Evolutionary conservation across 35 echinoderm and acorn worm genomes (phyloP).

Genomic region (Lytechinus variegatus): DNA sequence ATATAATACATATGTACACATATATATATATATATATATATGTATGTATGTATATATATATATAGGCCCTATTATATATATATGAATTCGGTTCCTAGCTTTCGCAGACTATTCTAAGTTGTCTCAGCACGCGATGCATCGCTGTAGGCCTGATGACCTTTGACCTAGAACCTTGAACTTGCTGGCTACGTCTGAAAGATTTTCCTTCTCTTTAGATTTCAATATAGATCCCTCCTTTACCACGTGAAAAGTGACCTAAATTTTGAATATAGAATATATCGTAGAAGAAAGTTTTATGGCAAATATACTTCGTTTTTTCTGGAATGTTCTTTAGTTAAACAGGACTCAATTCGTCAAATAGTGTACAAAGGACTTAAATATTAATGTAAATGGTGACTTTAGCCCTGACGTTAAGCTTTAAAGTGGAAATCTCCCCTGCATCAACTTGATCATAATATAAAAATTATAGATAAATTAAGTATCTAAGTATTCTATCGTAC

Average conservation of each 20-base stretch:
- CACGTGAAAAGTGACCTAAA: not conserved
- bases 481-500: too few relatives aligned
- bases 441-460: too few relatives aligned
- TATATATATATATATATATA: too few relatives aligned
- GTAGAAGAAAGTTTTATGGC: too few relatives aligned
- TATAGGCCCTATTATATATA: not conserved
- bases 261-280: not conserved
- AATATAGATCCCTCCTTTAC: not conserved
- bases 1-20: too few relatives aligned
- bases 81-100: not conserved
- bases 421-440: too few relatives aligned
- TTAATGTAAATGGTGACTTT: not conserved
- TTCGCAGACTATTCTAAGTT: not conserved
- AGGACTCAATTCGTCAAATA: not conserved
- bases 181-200: not conserved
- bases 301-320: too few relatives aligned
- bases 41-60: too few relatives aligned
- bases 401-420: not conserved
- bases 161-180: constrained; percentile 48
- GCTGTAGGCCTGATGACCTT: constrained; percentile 47
- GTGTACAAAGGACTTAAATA: not conserved
- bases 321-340: not conserved
- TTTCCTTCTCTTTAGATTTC: not conserved
- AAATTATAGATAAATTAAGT: too few relatives aligned
- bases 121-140: constrained; percentile 39